Conservation (phyloP, 2,113 vertebrate species). For the Emydura subglobosa region DNA sequence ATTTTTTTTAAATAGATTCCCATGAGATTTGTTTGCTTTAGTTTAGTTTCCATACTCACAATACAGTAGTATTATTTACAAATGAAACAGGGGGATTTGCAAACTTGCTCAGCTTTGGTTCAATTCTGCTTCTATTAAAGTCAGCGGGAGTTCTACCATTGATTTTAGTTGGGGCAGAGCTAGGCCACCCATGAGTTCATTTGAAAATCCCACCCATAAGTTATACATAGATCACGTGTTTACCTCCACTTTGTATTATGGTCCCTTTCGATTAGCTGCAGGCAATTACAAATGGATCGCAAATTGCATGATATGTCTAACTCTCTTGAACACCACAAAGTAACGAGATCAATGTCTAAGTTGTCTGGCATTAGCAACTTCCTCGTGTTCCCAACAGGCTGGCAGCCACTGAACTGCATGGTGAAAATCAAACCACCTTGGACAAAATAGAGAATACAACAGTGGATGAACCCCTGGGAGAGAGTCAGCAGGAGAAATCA, state of each 20-base stretch:
- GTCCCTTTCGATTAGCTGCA: not conserved
- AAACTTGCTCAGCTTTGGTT: not conserved
- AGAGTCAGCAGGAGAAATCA: not conserved
- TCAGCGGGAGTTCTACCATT: not conserved
- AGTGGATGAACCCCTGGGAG: not conserved
- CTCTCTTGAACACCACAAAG: not conserved
- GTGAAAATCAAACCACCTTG: slow-evolving; percentile 65
- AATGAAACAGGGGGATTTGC: not conserved
- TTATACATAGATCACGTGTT: not conserved
- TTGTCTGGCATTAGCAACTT: not conserved
- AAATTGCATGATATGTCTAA: not conserved
- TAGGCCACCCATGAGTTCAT: not conserved
- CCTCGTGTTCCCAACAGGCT: slow-evolving; percentile 53
- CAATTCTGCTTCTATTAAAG: not conserved
- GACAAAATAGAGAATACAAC: not conserved
- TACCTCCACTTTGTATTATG: not conserved
- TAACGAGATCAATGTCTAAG: not conserved
- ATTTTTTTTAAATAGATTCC: not conserved
- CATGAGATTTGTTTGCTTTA: not conserved
- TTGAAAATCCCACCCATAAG: not conserved
- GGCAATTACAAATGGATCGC: not conserved
- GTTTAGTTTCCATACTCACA: not conserved
- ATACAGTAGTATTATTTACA: not conserved
- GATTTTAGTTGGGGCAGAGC: not conserved
- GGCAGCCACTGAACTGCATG: slow-evolving; percentile 49